A percentile compares a stretch with the other conserved stretches of the same genome.
Evolutionary conservation across 2,888 invertebrate genomes (phyloP).

Genomic region (Flexamia atlantica): DNA sequence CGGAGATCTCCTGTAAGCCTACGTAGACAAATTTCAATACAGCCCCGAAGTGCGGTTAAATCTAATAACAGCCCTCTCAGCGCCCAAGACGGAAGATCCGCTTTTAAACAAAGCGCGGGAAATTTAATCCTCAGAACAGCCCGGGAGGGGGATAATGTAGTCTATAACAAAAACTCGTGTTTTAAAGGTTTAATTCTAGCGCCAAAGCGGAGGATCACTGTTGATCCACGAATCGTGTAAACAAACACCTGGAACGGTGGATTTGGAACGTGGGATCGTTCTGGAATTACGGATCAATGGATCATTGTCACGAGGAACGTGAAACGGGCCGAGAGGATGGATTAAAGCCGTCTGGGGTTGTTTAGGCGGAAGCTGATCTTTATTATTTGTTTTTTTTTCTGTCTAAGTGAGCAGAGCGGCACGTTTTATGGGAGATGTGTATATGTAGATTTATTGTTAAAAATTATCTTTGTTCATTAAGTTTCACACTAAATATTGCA

Average conservation of each 20-base stretch:
- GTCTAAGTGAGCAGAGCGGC: background rate
- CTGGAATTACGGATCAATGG: background rate
- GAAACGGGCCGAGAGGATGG: background rate
- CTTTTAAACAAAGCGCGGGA: constrained; percentile 35
- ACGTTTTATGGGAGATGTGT: too few relatives aligned
- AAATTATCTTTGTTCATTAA: too few relatives aligned
- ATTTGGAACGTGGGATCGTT: constrained; percentile 3
- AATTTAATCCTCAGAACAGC: constrained; percentile 23
- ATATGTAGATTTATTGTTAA: too few relatives aligned
- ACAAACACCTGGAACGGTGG: constrained; percentile 16
- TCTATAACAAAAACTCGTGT: constrained; percentile 16
- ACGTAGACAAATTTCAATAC: constrained; percentile 32
- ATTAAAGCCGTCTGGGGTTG: background rate
- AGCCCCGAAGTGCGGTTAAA: constrained; percentile 33
- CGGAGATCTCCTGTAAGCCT: background rate
- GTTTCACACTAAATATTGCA: too few relatives aligned
- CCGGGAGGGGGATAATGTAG: constrained; percentile 15
- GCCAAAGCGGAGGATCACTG: background rate
- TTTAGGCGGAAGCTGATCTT: background rate
- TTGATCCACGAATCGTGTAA: constrained; percentile 20
- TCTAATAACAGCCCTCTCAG: constrained; percentile 26
- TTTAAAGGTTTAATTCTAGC: constrained; percentile 11
- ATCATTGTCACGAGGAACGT: constrained; percentile 21
- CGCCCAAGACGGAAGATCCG: background rate
- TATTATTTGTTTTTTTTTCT: background rate